Evolutionary conservation across 2,797 vertebrate species (phyloP).

Genomic region (Cryptoblepharus egeriae): DNA sequence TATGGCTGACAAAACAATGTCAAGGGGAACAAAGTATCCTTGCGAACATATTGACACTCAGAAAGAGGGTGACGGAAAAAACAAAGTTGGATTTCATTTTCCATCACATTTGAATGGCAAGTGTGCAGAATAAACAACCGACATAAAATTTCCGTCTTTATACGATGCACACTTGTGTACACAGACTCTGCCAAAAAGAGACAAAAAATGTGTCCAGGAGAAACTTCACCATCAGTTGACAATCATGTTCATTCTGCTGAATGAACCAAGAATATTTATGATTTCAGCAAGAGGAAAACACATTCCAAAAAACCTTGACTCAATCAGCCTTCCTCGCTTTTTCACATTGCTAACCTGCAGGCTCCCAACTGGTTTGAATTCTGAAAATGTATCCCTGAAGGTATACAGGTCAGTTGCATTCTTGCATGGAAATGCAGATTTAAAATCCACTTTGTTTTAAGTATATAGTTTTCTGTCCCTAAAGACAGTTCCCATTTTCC

Average conservation of each 20-base stretch:
- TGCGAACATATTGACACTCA: not conserved
- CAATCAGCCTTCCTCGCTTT: not conserved
- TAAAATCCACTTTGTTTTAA: not conserved
- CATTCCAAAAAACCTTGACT: not conserved
- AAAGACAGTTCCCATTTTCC: not conserved
- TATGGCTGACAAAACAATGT: conserved; percentile 1
- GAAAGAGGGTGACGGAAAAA: not conserved
- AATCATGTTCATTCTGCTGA: not conserved
- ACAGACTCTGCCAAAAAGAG: not conserved
- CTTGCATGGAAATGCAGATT: not conserved
- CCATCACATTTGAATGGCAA: not conserved
- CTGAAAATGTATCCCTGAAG: not conserved
- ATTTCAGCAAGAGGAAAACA: not conserved
- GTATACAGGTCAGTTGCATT: not conserved
- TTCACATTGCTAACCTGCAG: not conserved
- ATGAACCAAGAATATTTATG: not conserved
- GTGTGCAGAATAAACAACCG: not conserved
- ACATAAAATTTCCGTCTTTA: conserved; percentile 14
- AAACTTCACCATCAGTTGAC: not conserved
- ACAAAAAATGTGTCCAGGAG: conserved; percentile 13
- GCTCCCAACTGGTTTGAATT: conserved; percentile 2
- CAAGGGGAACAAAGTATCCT: not conserved
- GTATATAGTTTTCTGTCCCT: not conserved
- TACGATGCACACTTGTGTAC: not conserved
- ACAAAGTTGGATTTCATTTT: conserved; percentile 39